Conservation (phyloP, 2,888 invertebrate species). For the Drosophila vallismaia region DNA sequence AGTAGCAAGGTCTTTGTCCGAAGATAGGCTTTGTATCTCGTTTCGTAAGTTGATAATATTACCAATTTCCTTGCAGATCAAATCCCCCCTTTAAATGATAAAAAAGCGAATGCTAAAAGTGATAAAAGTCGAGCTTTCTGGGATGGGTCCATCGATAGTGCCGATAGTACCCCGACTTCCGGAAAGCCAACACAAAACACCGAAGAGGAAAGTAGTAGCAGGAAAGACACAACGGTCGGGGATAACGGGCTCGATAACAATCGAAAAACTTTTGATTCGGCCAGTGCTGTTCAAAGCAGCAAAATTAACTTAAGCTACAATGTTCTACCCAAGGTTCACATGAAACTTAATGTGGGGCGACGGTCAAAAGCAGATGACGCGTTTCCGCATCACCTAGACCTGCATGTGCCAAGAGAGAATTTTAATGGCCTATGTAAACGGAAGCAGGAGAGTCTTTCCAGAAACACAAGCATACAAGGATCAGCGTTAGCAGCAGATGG, state of each 20-base stretch:
- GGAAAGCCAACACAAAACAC: slow-evolving; percentile 39
- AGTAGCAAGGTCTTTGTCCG: too few species aligned
- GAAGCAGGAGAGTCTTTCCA: slow-evolving; percentile 21
- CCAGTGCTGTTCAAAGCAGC: background rate
- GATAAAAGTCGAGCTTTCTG: slow-evolving; percentile 48
- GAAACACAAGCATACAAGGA: slow-evolving; percentile 16
- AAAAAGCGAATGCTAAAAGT: slow-evolving; percentile 46
- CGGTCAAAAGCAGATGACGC: slow-evolving; percentile 19
- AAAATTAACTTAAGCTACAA: slow-evolving; percentile 64
- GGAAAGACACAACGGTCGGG: background rate
- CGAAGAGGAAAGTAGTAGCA: slow-evolving; percentile 9
- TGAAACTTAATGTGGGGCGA: slow-evolving; percentile 52
- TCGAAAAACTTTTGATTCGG: slow-evolving; percentile 1
- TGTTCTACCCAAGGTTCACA: slow-evolving; percentile 82
- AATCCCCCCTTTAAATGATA: slow-evolving; percentile 17
- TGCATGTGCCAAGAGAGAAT: slow-evolving; percentile 24
- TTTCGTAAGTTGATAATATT: background rate
- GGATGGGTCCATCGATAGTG: slow-evolving; percentile 83
- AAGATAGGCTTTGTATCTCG: too few species aligned
- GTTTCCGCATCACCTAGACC: slow-evolving; percentile 40
- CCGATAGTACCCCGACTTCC: slow-evolving; percentile 85
- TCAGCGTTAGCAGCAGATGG: slow-evolving; percentile 10
- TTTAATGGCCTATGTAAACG: slow-evolving; percentile 12
- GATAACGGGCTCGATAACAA: too few species aligned
- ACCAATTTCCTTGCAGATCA: slow-evolving; percentile 15